Evolutionary conservation across 2,888 invertebrate species (phyloP), one percentile per base, ranked within the genome.

Genomic region (Caenorhabditis uteleia): DNA sequence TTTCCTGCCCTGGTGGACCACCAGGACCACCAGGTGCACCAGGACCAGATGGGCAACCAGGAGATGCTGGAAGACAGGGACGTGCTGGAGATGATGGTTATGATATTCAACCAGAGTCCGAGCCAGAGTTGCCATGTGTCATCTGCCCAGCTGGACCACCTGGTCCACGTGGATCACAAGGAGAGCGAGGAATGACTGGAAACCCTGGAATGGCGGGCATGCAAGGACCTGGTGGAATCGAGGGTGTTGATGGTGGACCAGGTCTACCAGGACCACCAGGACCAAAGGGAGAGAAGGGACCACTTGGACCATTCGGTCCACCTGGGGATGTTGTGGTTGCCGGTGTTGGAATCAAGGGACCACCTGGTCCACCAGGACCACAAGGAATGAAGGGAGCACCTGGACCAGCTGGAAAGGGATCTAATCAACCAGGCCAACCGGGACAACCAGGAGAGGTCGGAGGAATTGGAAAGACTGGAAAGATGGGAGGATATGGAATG

Each of bases 61-160:
- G 83, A 46, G 64, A 73, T 31, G 64, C 74, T 42, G 79, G 78
- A 54, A 67, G 67, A 39, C 73, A 72, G 27, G 77, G 76, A 47
- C 57, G 58, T 12, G 65, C 77, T 18, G 82, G 82, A 8, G 77
- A 74, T 21, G 82, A 82, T 54, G 82, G 82, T 0, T 77, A 59
- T 29, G 82, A 82, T 60, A 75, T 82, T 29, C 77, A 80, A 36
- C 64, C 82, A 31, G 82, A 80, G 47, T 70, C 75, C 0, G 77
- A 82, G 29, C 74, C 77, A 12, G 82, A 82, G 26, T 66, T 82
- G 27, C 80, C 82, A 6, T 82, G 82, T 49, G 76, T 78, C 6
- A 78, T 82, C 36, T 82, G 82, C 39, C 82, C 82, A 20, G 81
- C 74, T 25, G 82, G 82, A 39, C 82, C 82, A n/a, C 79, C 80